Evolutionary conservation across 2,113 vertebrate genomes (phyloP).

Genomic region (Lonchura striata): DNA sequence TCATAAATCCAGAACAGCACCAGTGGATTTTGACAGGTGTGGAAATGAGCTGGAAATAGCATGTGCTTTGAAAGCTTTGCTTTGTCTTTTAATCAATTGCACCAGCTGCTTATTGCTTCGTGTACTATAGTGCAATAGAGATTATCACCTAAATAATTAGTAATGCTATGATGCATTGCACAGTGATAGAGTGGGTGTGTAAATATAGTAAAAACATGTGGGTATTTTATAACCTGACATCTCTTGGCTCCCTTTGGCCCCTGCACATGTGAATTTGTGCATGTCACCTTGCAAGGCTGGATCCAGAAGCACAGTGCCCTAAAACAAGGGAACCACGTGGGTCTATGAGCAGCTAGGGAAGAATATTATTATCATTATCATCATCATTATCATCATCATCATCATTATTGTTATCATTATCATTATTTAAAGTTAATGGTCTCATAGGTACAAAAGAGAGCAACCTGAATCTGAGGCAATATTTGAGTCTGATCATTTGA

Average conservation of each 20-base stretch:
- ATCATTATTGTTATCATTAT: not conserved
- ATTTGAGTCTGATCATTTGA: not conserved
- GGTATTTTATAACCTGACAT: slow-evolving; percentile 31
- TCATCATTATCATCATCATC: not conserved
- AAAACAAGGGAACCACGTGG: accelerated
- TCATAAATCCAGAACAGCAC: not conserved
- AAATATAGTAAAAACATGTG: slow-evolving; percentile 39
- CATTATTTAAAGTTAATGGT: not conserved
- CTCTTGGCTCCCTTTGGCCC: not conserved
- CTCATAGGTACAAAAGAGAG: not conserved
- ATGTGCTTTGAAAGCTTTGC: slow-evolving; percentile 23
- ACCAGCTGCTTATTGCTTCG: not conserved
- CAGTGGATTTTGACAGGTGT: not conserved
- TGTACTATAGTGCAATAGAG: not conserved
- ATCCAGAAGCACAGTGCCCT: not conserved
- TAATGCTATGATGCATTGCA: not conserved
- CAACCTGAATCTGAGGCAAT: not conserved
- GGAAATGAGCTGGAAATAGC: slow-evolving; percentile 48
- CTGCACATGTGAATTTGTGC: not conserved
- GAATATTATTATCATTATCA: not conserved
- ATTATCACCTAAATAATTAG: slow-evolving; percentile 54
- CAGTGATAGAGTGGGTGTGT: not conserved
- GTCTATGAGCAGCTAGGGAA: not conserved
- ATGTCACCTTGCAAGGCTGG: not conserved
- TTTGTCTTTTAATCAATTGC: slow-evolving; percentile 36